Evolutionary conservation across 2,113 vertebrate genomes (phyloP), one percentile per base, ranked within the genome.

Genomic region (Gambusia affinis): DNA sequence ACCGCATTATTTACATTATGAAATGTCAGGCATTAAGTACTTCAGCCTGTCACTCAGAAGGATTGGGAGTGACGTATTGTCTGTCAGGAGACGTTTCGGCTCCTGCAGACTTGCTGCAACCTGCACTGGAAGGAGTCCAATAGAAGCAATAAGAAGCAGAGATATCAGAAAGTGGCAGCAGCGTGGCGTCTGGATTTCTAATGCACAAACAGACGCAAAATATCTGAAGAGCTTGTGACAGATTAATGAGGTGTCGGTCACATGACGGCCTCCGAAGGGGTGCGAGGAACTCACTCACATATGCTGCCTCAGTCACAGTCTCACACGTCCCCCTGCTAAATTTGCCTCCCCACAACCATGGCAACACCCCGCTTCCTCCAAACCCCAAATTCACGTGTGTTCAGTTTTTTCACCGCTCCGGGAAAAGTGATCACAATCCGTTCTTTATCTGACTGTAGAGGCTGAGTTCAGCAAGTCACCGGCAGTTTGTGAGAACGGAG

Each of bases 11-110:
- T 91, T 90, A 88, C 90, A 87, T 89, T 79, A 84, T 66, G 73
- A 93, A 91, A 91, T 91, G 91, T 90, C 92, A 92, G 74, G 67
- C 73, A 78, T 85, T 77, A 87, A 76, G 67, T 72, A 74, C 81
- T 72, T 80, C 72, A 63, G 68, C 64, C 60, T 71, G 74, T 76
- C 79, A 78, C 68, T 82, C 72, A 67, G 64, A 67, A 51, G 24
- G 72, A 75, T 80, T 72, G 33, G 3, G 39, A 54, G 57, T 84
- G 75, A 83, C 77, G 69, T 80, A 70, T 75, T 73, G 70, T 79
- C 81, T 60, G 71, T 77, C 81, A 73, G 57, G 68, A 27, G 71
- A 72, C n/a, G 71, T 80, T 81, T 44, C 51, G 71, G 69, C 65
- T 64, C 47, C 12, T n/a, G 24, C 39, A 76, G 64, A 78, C 47